A percentile compares a stretch with the other conserved stretches of the same genome.
Evolutionary conservation across 1,140 invertebrate genomes (phyloP).

Genomic region (Pseudomyrmex dendroicus): DNA sequence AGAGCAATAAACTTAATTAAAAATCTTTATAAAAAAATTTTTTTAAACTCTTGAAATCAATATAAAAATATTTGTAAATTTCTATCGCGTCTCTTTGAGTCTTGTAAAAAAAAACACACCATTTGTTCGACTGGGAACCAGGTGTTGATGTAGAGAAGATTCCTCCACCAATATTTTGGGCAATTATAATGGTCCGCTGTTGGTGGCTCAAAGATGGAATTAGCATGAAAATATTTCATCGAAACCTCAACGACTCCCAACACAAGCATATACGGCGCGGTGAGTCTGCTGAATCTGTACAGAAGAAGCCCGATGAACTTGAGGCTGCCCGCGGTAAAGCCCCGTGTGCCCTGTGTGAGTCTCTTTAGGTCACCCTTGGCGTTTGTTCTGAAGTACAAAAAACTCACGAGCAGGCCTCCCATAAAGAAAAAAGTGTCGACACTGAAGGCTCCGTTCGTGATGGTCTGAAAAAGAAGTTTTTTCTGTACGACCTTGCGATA

Average conservation of each 20-base stretch:
- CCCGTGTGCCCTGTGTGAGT: conserved; percentile 89
- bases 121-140: conserved; percentile 94
- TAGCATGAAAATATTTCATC: conserved; percentile 93
- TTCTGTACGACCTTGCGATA: conserved; percentile 91
- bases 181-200: conserved; percentile 92
- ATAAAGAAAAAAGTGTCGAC: conserved; percentile 97
- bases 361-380: conserved; percentile 92
- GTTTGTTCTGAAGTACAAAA: conserved; percentile 93
- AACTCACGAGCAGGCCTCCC: conserved; percentile 92
- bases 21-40: too few species aligned
- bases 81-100: too few species aligned
- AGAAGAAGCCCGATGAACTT: conserved; percentile 92
- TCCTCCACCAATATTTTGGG: conserved; percentile 94
- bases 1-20: too few species aligned
- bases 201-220: conserved; percentile 93
- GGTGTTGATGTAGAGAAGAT: conserved; percentile 93
- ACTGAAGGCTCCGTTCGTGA: conserved; percentile 94
- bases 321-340: conserved; percentile 88
- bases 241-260: conserved; percentile 91
- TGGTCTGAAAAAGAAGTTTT: conserved; percentile 92
- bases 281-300: conserved; percentile 92
- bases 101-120: conserved; percentile 85
- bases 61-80: too few species aligned
- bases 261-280: conserved; percentile 93
- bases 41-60: too few species aligned